Percentiles rank a stretch among this genome's conserved stretches.
These are phyloP conservation scores for Pollenia labialis DNA, from an alignment of 2,888 invertebrate species.

Conservation along the genomic window DNA sequence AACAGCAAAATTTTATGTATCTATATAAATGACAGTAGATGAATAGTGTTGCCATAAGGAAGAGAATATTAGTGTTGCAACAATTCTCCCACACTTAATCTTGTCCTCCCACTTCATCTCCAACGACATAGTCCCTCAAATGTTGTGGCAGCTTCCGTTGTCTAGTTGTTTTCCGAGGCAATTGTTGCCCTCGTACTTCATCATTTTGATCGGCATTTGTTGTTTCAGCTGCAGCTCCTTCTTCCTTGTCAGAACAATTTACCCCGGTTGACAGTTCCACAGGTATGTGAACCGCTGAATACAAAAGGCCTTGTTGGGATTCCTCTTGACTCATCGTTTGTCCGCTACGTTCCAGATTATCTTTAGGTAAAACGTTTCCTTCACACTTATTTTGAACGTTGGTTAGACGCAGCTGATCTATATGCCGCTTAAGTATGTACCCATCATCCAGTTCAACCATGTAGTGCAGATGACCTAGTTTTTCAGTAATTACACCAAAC, in stretches of 20 bases:
- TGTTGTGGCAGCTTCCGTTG: slow-evolving; percentile 2
- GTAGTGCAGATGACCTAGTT: slow-evolving; percentile 30
- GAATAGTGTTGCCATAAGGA: too few relatives aligned
- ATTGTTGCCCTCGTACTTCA: background rate
- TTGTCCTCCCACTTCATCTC: slow-evolving; percentile 3
- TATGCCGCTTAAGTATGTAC: slow-evolving; percentile 27
- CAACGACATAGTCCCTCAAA: slow-evolving; percentile 5
- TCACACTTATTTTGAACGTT: background rate
- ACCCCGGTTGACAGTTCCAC: background rate
- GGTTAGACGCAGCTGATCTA: slow-evolving; percentile 13
- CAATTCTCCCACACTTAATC: background rate
- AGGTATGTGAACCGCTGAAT: background rate
- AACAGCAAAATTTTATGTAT: too few relatives aligned
- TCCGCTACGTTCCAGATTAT: background rate
- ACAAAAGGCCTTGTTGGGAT: background rate
- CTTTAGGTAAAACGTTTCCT: background rate
- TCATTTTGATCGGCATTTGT: background rate
- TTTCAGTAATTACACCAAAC: slow-evolving; percentile 22
- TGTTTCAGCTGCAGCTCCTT: background rate
- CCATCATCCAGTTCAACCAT: slow-evolving; percentile 23
- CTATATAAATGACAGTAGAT: too few relatives aligned
- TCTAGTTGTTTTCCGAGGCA: background rate
- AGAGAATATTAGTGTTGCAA: background rate
- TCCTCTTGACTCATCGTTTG: background rate
- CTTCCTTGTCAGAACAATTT: background rate